Base-by-base conservation (phyloP, 2,797 vertebrate genomes). In the Melanogrammus aeglefinus region DNA sequence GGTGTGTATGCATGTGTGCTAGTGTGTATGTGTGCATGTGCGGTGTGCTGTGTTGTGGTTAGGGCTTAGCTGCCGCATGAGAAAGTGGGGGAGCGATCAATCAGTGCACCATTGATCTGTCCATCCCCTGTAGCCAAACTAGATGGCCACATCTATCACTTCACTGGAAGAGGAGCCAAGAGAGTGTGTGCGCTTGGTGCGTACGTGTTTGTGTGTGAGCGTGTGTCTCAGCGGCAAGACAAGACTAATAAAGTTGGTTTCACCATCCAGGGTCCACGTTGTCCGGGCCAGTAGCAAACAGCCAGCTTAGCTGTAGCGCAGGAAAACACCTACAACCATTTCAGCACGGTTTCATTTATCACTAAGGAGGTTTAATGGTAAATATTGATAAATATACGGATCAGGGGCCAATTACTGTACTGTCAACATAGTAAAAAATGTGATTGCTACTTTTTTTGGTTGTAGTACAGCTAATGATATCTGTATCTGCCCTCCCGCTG, bases 201-300 rank as follows among this genome's bases (percentile, higher is more conserved):
- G 47, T 38, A 38, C 36, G 38, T 69, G 63, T 13, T 8, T 83
- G 21, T 73, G 75, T 51, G 76, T 63, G 4, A 72, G 51, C 36
- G 41, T 74, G 77, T 7, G 57, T 24, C 38, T 72, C 44, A 27
- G 79, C 72, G 72, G 21, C 21, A 36, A 36, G 47, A 10, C 3
- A 29, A n/a, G 29, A 18, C 29, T 69, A 21, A 82, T 85, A 69
- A 69, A 87, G 78, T 73, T 73, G 84, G 85, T 88, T 87, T 90
- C 86, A 85, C 88, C 66, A n/a, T 73, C 36, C 9, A 69, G 63
- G 63, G n/a, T 12, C 63, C 63, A 27, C 27, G n/a, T 69, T 27
- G 63, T 69, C 63, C 24, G 1, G 8, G 63, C n/a, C 63, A 69
- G 24, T 7, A 69, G 63, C 63, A 27, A 69, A 27, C 63, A 6